Evolutionary conservation across 1,140 invertebrate species (phyloP).

Genomic region (Proctacanthus coquilletti): DNA sequence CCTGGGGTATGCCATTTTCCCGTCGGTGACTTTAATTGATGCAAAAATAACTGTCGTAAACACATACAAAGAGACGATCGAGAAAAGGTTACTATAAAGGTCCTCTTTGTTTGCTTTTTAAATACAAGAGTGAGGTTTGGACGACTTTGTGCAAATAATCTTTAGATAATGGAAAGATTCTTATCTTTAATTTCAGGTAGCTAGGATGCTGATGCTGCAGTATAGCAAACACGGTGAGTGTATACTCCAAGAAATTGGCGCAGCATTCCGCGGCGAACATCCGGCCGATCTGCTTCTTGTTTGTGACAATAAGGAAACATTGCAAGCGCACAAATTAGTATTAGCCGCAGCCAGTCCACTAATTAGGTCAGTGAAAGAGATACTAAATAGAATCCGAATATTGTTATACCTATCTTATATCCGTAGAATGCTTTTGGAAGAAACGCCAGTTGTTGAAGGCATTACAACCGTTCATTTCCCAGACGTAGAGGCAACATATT

Average conservation of each 20-base stretch:
- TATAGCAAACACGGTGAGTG: constrained; percentile 80
- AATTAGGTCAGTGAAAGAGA: no score
- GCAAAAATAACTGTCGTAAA: no score
- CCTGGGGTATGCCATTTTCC: no score
- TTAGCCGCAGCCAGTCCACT: constrained; percentile 70
- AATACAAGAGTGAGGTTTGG: no score
- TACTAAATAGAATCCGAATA: neutral
- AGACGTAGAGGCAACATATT: constrained; percentile 56
- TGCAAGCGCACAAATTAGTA: constrained; percentile 62
- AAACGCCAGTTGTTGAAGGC: constrained; percentile 51
- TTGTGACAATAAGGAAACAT: constrained; percentile 57
- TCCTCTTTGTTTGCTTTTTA: no score
- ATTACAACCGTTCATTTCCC: constrained; percentile 64
- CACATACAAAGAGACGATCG: no score
- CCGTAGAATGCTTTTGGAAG: constrained; percentile 48
- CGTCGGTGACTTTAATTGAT: no score
- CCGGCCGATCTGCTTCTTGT: constrained; percentile 67
- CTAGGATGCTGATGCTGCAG: constrained; percentile 63
- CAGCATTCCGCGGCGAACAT: constrained; percentile 64
- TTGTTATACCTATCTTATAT: constrained; percentile 2
- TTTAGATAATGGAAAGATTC: no score
- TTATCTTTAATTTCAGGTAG: constrained; percentile 31
- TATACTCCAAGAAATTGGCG: constrained; percentile 69
- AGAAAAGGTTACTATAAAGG: no score
- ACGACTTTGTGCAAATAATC: no score